Evolutionary conservation across 2,113 vertebrate species (phyloP), one percentile per base, ranked within the genome.

Genomic region (Apodemus speciosus): DNA sequence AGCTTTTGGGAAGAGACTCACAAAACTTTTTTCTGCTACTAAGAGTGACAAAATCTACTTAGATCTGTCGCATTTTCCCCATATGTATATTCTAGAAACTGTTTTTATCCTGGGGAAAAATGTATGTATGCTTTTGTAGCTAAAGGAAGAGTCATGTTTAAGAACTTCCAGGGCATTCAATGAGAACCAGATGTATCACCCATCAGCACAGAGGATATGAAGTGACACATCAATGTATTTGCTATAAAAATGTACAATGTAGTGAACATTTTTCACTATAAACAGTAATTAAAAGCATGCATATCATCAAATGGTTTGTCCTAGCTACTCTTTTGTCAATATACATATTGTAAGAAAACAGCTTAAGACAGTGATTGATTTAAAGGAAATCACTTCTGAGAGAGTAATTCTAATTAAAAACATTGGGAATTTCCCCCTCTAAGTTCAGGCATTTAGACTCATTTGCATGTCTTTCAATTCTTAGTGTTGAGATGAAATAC

Each of bases 371-470:
- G 85, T 88, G 93, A 96, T 43, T 94, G 58, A 79, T 88, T 94
- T 97, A 88, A 60, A 96, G 96, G 76, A 85, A 94, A 20, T 23
- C 56, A 96, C 49, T 91, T 96, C 20, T 90, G 60, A 95, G 32
- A 96, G 58, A 91, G 18, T 96, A 90, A 77, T 93, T 94, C 96
- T 83, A 90, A 97, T 95, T 95, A 43, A 94, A 95, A 91, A 60
- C 40, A 3, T 49, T 69, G 46, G 4, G 1, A 69, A 30, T 91
- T 56, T 92, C 23, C 30, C 53, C 9, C 38, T 60, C 20, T 53
- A 92, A 89, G 13, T 95, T 64, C 81, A 85, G 80, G 14, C 94
- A 46, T 40, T 92, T 95, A n/a, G 6, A 64, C 46, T 92, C 30
- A 94, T 97, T 93, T 97, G 80, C 66, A 21, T 97, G 96, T 43